phyloP scores from a whole-genome alignment of 2,797 vertebrate species.

The Rhyacichthys aspro region DNA sequence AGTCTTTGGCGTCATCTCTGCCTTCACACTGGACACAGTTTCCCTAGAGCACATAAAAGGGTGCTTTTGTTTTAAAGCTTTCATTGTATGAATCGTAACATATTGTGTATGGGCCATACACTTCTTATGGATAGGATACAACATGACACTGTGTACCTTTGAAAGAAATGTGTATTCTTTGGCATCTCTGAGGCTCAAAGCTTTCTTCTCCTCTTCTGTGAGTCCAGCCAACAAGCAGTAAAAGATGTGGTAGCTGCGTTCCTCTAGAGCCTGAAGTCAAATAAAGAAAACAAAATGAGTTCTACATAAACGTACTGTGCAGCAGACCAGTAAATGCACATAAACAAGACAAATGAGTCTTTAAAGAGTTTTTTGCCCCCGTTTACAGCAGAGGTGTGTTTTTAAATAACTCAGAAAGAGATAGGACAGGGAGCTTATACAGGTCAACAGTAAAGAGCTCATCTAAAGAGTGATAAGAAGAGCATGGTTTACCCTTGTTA shows the following conservation, averaged over 20 bases:
- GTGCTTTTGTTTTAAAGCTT: background rate
- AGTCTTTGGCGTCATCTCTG: slow-evolving; percentile 84
- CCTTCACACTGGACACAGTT: slow-evolving; percentile 81
- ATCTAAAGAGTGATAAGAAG: slow-evolving; percentile 14
- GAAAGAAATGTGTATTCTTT: slow-evolving; percentile 88
- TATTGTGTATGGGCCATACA: background rate
- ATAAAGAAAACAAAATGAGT: background rate
- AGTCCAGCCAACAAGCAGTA: slow-evolving; percentile 92
- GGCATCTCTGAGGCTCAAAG: slow-evolving; percentile 82
- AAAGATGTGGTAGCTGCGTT: slow-evolving; percentile 96
- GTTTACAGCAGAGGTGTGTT: slow-evolving; percentile 11
- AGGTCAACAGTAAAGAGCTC: background rate
- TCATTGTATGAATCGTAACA: background rate
- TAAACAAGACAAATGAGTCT: background rate
- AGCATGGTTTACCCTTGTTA: background rate
- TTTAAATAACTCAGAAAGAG: slow-evolving; percentile 11
- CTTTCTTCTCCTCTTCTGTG: slow-evolving; percentile 83
- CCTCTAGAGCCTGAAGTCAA: slow-evolving; percentile 80
- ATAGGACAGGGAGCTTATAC: slow-evolving; percentile 8
- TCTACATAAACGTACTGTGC: background rate
- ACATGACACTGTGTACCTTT: slow-evolving; percentile 78
- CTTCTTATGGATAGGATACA: too few species aligned
- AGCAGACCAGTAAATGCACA: background rate
- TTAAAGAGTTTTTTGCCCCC: background rate
- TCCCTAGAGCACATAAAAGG: slow-evolving; percentile 76